Evolutionary conservation across 2,888 invertebrate genomes (phyloP).

Genomic region (Caenorhabditis macrosperma): DNA sequence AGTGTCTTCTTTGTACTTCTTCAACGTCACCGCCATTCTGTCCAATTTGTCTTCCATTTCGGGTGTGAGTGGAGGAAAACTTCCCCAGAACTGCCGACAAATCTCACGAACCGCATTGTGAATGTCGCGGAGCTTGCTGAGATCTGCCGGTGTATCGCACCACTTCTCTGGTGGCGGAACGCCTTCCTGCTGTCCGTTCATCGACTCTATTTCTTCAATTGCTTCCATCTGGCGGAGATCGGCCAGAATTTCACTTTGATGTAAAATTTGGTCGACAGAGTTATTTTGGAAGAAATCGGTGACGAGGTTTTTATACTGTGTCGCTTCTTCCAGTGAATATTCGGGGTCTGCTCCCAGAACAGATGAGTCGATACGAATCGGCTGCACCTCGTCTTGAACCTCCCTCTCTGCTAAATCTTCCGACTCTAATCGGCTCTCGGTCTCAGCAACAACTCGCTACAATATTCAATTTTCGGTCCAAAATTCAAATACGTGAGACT

Average conservation of each 20-base stretch:
- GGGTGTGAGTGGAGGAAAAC: slow-evolving; percentile 88
- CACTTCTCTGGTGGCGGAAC: slow-evolving; percentile 42
- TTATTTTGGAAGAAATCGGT: slow-evolving; percentile 56
- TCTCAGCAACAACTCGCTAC: slow-evolving; percentile 66
- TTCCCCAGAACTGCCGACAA: slow-evolving; percentile 93
- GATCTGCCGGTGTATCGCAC: slow-evolving; percentile 17
- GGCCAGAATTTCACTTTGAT: slow-evolving; percentile 15
- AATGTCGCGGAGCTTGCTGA: slow-evolving; percentile 57
- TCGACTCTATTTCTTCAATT: slow-evolving; percentile 25
- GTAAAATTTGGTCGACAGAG: slow-evolving; percentile 44
- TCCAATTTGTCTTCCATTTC: slow-evolving; percentile 85
- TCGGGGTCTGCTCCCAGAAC: slow-evolving; percentile 12
- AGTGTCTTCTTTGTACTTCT: slow-evolving; percentile 64
- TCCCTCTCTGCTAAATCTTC: slow-evolving; percentile 60
- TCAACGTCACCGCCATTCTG: slow-evolving; percentile 71
- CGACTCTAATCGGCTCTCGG: slow-evolving; percentile 67
- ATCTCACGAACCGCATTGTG: slow-evolving; percentile 85
- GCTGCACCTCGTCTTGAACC: slow-evolving; percentile 50
- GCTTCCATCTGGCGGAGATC: slow-evolving; percentile 36
- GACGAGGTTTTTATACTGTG: slow-evolving; percentile 48
- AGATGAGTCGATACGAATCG: slow-evolving; percentile 44
- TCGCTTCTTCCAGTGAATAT: slow-evolving; percentile 45
- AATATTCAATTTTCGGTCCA: slow-evolving; percentile 9
- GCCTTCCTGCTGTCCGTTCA: slow-evolving; percentile 12
- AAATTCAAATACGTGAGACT: neutral